Base-by-base conservation (phyloP, 23 tunicate genomes). In the Pegea sp. region DNA sequence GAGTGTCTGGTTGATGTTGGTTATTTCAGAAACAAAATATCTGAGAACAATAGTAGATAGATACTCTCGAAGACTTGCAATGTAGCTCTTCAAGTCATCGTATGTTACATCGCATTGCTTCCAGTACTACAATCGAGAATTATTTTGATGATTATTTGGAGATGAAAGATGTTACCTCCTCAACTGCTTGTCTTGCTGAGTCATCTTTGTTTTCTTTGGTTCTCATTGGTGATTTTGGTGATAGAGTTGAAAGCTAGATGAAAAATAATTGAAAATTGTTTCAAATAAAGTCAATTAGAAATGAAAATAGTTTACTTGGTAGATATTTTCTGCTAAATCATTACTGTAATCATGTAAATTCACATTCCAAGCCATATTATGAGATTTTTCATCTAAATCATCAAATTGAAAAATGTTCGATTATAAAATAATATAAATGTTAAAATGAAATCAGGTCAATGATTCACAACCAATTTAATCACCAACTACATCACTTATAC, bases 1-100 rank as follows among this genome's bases (percentile, higher is more conserved):
- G 0, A 78, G 44, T 3, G 22, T 24, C 1, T 30, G 24, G 42
- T 78, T 78, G 18, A 78, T 64, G 31, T 64, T 52, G 18, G 70
- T 58, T 24, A 78, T 78, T 65, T 78, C 72, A 25, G 56, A 44
- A 25, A 70, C 92, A 46, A 78, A 19, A 11, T 71, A 66, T 1
- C 63, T 26, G 6, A 78, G 33, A 13, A 78, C 50, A 33, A 69
- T 51, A 20, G 64, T n/a, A 26, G 75, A 30, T 1, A 78, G 61
- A 71, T 72, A 77, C 19, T 64, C 48, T 2, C 90, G 73, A 18
- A 69, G 64, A 24, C 60, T 57, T 48, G 71, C 90, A 24, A 62
- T 42, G 66, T 64, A 60, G 24, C 69, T 66, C 18, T 27, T 33
- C 38, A 77, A 33, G 22, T 44, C 4, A 1, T 33, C 66, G 1